These are phyloP conservation scores for Eriosoma lanigerum DNA, from an alignment of 1,140 invertebrate species.

Conservation along the genomic window DNA sequence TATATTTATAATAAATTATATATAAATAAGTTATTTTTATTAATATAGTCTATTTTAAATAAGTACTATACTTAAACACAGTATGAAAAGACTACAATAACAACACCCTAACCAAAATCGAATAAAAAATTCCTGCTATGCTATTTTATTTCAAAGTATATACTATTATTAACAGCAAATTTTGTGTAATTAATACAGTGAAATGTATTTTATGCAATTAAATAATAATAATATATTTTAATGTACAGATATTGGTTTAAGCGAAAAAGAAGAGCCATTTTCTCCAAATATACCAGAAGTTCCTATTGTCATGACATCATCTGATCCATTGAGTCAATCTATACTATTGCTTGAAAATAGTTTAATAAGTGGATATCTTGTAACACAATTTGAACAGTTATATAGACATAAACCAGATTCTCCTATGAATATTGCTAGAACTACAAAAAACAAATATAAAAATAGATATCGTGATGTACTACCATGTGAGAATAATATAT, in stretches of 20 bases:
- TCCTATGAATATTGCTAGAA: conserved; percentile 74
- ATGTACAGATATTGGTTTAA: conserved; percentile 11
- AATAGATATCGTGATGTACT: conserved; percentile 97
- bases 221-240: no score
- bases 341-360: conserved; percentile 88
- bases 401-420: conserved; percentile 90
- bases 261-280: conserved; percentile 62
- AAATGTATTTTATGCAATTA: no score
- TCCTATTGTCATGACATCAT: conserved; percentile 59
- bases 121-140: no score
- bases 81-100: no score
- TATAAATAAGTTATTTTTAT: no score
- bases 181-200: no score
- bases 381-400: conserved; percentile 90
- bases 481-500: conserved; percentile 78
- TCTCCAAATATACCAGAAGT: conserved; percentile 82
- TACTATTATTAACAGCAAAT: no score
- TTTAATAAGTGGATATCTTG: conserved; percentile 84
- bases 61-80: no score
- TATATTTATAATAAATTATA: no score
- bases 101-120: no score
- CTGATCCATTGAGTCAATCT: conserved; percentile 78
- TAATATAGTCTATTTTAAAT: no score
- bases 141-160: no score
- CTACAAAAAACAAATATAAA: conserved; percentile 82